Base-by-base conservation (phyloP, 2,888 invertebrate species). In the Hipparchia semele region DNA sequence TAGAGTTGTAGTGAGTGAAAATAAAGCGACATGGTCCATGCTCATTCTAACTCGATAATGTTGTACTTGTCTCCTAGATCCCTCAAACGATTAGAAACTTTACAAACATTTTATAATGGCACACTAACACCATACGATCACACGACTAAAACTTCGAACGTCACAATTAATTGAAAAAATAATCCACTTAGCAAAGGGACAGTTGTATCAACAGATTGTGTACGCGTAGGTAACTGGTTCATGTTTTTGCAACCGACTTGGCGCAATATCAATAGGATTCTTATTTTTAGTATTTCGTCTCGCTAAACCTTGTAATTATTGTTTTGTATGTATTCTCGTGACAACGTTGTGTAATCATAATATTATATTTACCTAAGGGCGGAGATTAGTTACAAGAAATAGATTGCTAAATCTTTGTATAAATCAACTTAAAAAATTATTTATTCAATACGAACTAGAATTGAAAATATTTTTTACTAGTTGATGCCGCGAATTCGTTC, bases 251-350 rank as follows among this genome's bases (percentile, higher is more conserved):
- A 79, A 80, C 78, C 74, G 77, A 82, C 79, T 88, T 88, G 88
- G 87, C 87, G 82, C 82, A 76, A 76, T 77, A 82, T 86, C 86
- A 85, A 86, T 80, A 78, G 79, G 75, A 74, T 78, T 80, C 79
- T 78, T 83, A 83, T 82, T 81, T 79, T 80, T 82, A 80, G 81
- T 78, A 75, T 79, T 78, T 71, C 66, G 69, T 64, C 70, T 71
- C 69, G 66, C 61, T 70, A 74, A 67, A 74, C 78, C 75, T 77
- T 76, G 79, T 71, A 65, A 71, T 75, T 76, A 73, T 71, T 78
- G 71, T 77, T 71, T 68, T 61, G 67, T 72, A 76, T 70, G 70
- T 59, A 68, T 65, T 67, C 56, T 74, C 59, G 54, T 62, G 60
- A 64, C 59, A 61, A 39, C 39, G 53, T 56, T 68, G 8, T 58